Conservation (phyloP, 2,113 vertebrate genomes). For the Phoxinus phoxinus region DNA sequence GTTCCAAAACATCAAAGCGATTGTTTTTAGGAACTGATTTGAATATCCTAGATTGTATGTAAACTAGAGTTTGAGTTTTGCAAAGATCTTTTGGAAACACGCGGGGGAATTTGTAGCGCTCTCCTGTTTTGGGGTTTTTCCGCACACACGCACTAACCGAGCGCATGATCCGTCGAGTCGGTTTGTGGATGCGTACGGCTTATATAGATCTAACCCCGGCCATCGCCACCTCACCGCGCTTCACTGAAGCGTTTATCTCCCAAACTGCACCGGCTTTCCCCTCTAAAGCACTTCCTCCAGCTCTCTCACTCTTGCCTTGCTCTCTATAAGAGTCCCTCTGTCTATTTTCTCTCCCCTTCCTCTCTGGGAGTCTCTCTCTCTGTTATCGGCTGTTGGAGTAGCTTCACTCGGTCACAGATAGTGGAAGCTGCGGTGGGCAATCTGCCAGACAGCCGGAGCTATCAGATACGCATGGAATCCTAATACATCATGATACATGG, state of each 20-base stretch:
- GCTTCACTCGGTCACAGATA: slow-evolving; percentile 62
- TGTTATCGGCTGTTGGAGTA: slow-evolving; percentile 60
- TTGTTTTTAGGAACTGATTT: slow-evolving; percentile 33
- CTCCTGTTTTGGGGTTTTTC: background rate
- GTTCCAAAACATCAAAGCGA: slow-evolving; percentile 2
- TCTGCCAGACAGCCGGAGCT: slow-evolving; percentile 58
- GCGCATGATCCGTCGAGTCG: slow-evolving; percentile 34
- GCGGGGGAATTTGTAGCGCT: background rate
- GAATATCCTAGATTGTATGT: slow-evolving; percentile 29
- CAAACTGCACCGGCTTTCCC: slow-evolving; percentile 71
- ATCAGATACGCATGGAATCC: slow-evolving; percentile 64
- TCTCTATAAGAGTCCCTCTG: slow-evolving; percentile 17
- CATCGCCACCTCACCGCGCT: slow-evolving; percentile 73
- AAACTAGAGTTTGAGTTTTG: slow-evolving; percentile 23
- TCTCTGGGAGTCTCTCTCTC: slow-evolving; percentile 39
- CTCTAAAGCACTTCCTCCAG: slow-evolving; percentile 65
- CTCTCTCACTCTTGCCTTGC: slow-evolving; percentile 22
- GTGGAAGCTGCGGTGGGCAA: slow-evolving; percentile 69
- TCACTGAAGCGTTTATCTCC: slow-evolving; percentile 76
- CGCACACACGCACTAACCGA: background rate
- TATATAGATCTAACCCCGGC: slow-evolving; percentile 71
- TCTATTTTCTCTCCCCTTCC: slow-evolving; percentile 26
- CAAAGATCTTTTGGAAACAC: background rate
- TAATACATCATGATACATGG: slow-evolving; percentile 55
- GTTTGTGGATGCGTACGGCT: slow-evolving; percentile 53